These are phyloP conservation scores for Dysdera silvatica DNA, from an alignment of 1,140 invertebrate genomes.

Conservation along the genomic window DNA sequence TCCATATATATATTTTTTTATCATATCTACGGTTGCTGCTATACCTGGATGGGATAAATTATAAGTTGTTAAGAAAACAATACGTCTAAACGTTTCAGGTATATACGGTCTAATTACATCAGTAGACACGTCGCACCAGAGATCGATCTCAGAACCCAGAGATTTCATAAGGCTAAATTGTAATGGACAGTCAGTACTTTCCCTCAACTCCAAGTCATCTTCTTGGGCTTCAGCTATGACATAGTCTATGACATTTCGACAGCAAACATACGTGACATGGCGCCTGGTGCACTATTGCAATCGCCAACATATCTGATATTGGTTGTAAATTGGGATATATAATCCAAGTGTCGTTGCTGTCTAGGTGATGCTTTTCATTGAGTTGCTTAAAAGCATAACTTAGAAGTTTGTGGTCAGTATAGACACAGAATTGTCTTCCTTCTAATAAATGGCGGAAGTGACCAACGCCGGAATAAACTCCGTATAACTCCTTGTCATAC, in stretches of 20 bases:
- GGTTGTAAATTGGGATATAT: constrained; percentile 41
- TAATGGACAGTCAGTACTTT: no score
- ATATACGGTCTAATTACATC: no score
- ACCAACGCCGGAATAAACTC: constrained; percentile 32
- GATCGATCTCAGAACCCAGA: no score
- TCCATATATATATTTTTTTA: no score
- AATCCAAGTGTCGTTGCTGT: constrained; percentile 39
- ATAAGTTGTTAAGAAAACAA: no score
- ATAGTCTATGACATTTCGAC: background rate
- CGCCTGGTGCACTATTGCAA: constrained; percentile 34
- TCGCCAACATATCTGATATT: constrained; percentile 41
- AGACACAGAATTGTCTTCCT: constrained; percentile 34
- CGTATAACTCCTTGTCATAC: constrained; percentile 35
- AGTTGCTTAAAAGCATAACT: constrained; percentile 30
- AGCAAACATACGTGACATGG: constrained; percentile 4
- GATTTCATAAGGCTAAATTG: no score
- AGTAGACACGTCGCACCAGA: no score
- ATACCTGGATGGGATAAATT: no score
- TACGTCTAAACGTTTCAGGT: no score
- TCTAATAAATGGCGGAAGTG: constrained; percentile 38
- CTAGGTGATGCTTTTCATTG: constrained; percentile 29
- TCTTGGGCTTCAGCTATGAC: background rate
- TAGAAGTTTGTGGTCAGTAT: constrained; percentile 38
- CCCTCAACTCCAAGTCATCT: no score
- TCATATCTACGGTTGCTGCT: no score